These are phyloP conservation scores for Podilymbus podiceps DNA, from an alignment of 2,113 vertebrate genomes.

Conservation along the genomic window DNA sequence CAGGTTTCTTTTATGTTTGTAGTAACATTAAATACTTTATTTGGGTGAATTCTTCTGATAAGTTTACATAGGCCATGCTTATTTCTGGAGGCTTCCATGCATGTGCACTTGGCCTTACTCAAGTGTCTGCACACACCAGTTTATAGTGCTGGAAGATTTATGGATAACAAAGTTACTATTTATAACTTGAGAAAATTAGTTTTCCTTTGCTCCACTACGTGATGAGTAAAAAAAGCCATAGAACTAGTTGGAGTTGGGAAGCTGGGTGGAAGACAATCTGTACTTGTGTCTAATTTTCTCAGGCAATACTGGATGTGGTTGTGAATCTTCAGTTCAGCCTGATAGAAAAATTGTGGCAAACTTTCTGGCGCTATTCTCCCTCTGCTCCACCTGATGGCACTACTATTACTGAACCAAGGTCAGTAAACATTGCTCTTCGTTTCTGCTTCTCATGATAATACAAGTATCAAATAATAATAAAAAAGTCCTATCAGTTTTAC, in stretches of 20 bases:
- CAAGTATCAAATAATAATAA: background rate
- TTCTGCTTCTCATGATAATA: background rate
- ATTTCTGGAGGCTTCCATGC: background rate
- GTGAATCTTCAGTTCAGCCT: conserved; percentile 86
- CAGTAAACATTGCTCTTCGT: conserved; percentile 21
- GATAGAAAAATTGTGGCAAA: conserved; percentile 87
- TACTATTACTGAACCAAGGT: conserved; percentile 80
- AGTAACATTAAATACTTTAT: background rate
- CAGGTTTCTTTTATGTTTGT: background rate
- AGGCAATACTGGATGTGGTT: conserved; percentile 86
- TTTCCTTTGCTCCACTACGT: background rate
- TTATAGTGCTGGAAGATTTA: background rate
- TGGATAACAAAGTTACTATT: background rate
- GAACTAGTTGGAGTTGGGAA: background rate
- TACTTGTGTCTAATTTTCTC: conserved; percentile 16
- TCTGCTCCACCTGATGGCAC: conserved; percentile 79
- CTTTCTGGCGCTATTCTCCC: conserved; percentile 86
- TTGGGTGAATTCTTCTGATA: background rate
- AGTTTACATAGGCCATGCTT: background rate
- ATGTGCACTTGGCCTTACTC: background rate
- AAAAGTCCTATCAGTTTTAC: background rate
- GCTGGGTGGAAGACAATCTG: background rate
- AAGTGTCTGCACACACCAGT: background rate
- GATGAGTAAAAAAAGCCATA: background rate
- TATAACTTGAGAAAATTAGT: background rate